Conservation (phyloP, 1,140 invertebrate species). For the Elysia chlorotica region DNA sequence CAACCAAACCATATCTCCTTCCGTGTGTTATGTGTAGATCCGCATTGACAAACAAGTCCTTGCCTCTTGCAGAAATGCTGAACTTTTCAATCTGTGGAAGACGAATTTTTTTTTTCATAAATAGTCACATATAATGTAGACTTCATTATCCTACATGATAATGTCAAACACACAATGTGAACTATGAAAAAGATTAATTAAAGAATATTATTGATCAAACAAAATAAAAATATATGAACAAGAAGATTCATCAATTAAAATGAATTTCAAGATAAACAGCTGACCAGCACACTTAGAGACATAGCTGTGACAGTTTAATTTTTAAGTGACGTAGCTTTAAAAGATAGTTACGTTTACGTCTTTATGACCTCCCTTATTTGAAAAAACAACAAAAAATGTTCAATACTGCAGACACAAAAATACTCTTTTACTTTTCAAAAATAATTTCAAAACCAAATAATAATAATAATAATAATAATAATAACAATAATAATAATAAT, state of each 20-base stretch:
- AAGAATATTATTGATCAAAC: background rate
- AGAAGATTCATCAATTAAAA: background rate
- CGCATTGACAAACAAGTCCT: slow-evolving; percentile 97
- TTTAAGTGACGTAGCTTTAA: background rate
- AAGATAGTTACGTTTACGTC: background rate
- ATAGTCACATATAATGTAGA: background rate
- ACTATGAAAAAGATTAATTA: background rate
- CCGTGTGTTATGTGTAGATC: slow-evolving; percentile 91
- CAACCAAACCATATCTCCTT: slow-evolving; percentile 94
- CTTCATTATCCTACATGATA: background rate
- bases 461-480: no score
- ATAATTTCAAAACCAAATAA: no score
- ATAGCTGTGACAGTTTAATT: background rate
- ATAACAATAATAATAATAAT: no score
- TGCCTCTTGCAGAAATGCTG: slow-evolving; percentile 95
- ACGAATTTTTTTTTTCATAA: background rate
- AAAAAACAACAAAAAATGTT: no score
- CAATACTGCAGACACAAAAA: no score
- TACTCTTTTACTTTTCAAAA: no score
- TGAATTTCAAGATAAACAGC: background rate
- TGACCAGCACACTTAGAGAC: background rate
- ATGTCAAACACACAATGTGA: background rate
- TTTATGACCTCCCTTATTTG: no score
- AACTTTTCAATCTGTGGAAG: slow-evolving; percentile 83
- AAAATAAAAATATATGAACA: background rate